Evolutionary conservation across 2,888 invertebrate genomes (phyloP).

Genomic region (Ophion ventricosus): DNA sequence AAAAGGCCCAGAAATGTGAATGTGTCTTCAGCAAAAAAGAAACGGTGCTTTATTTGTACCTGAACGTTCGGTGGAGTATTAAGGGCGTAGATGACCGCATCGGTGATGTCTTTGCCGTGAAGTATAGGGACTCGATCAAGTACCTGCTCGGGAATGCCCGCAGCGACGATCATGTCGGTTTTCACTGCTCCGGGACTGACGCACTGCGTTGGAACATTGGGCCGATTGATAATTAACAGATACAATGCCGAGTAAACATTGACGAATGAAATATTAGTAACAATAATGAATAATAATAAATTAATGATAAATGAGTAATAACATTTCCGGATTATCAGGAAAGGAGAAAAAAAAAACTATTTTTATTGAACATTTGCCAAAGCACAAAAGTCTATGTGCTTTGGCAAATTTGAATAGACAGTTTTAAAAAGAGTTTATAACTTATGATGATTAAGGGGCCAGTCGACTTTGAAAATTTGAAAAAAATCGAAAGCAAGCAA

Average conservation of each 20-base stretch:
- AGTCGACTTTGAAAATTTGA: too few relatives aligned
- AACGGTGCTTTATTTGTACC: slow-evolving; percentile 63
- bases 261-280: too few relatives aligned
- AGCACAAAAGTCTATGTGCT: too few relatives aligned
- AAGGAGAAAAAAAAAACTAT: too few relatives aligned
- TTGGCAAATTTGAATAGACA: not conserved
- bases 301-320: too few relatives aligned
- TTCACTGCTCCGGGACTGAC: slow-evolving; percentile 80
- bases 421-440: slow-evolving; percentile 4
- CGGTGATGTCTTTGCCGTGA: slow-evolving; percentile 69
- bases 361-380: too few relatives aligned
- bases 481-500: too few relatives aligned
- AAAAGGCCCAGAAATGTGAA: not conserved
- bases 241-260: too few relatives aligned
- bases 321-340: too few relatives aligned
- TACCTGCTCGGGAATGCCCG: slow-evolving; percentile 52
- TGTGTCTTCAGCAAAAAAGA: not conserved
- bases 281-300: too few relatives aligned
- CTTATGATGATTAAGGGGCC: too few relatives aligned
- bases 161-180: slow-evolving; percentile 73
- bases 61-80: slow-evolving; percentile 73
- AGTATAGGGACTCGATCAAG: slow-evolving; percentile 61
- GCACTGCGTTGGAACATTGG: slow-evolving; percentile 71
- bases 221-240: too few relatives aligned
- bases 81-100: slow-evolving; percentile 72